These are phyloP conservation scores for Geopemphigus sp. DNA, from an alignment of 1,140 invertebrate genomes.

Conservation along the genomic window DNA sequence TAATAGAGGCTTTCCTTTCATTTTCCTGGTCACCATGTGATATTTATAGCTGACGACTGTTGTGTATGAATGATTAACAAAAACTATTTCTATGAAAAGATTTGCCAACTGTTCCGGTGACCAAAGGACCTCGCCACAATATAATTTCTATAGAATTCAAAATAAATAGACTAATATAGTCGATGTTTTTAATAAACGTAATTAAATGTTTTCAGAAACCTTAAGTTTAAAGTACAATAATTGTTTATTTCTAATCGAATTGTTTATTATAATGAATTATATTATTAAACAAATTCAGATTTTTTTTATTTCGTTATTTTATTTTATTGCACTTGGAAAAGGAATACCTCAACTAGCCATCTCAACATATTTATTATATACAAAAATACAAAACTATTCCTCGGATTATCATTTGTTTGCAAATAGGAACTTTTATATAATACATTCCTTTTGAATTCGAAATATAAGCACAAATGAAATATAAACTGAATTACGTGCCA, in stretches of 20 bases:
- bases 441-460: not conserved
- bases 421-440: too few relatives aligned
- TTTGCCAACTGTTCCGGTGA: constrained; percentile 14
- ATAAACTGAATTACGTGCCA: not conserved
- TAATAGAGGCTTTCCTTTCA: constrained; percentile 25
- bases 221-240: not conserved
- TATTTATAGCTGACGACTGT: constrained; percentile 13
- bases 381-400: too few relatives aligned
- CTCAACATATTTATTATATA: too few relatives aligned
- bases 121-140: not conserved
- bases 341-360: too few relatives aligned
- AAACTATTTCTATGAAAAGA: constrained; percentile 10
- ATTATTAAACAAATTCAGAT: too few relatives aligned
- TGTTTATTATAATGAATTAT: too few relatives aligned
- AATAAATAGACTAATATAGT: not conserved
- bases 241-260: not conserved
- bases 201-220: too few relatives aligned
- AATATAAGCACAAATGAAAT: not conserved
- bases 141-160: constrained; percentile 2
- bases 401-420: too few relatives aligned
- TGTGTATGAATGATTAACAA: not conserved
- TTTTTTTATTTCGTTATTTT: too few relatives aligned
- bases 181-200: too few relatives aligned
- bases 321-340: too few relatives aligned
- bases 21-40: constrained; percentile 13